Conservation (phyloP, 2,797 vertebrate genomes). For the Enteromius treurensis region DNA sequence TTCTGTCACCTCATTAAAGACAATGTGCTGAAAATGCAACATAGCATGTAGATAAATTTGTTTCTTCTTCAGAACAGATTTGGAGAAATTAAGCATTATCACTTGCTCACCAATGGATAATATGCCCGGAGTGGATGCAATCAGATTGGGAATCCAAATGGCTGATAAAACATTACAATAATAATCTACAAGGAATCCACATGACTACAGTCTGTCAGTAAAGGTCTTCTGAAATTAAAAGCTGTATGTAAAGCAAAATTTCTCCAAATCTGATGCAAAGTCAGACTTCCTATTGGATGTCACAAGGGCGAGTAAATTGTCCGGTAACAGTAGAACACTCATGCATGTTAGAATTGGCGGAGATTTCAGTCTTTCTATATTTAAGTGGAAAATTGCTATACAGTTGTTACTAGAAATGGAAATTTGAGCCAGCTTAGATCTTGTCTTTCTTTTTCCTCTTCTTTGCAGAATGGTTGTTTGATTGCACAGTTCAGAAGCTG, state of each 20-base stretch:
- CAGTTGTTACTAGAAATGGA: not conserved
- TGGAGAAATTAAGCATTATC: not conserved
- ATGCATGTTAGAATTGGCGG: not conserved
- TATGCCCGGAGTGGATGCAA: not conserved
- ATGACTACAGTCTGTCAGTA: not conserved
- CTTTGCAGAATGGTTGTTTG: constrained; percentile 88
- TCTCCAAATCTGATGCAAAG: not conserved
- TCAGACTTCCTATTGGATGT: not conserved
- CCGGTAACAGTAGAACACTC: not conserved
- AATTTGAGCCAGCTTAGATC: not conserved
- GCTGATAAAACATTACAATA: not conserved
- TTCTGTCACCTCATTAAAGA: not conserved
- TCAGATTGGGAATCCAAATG: not conserved
- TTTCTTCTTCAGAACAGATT: not conserved
- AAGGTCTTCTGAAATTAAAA: not conserved
- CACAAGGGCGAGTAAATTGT: not conserved
- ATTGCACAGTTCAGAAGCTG: constrained; percentile 92
- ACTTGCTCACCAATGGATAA: not conserved
- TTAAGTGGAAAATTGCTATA: not conserved
- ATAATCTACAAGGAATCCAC: not conserved
- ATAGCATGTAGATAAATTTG: not conserved
- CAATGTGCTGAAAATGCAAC: not conserved
- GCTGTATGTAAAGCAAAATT: not conserved
- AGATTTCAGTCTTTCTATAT: not conserved
- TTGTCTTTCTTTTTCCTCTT: not conserved